Conservation (phyloP, 2,113 vertebrate species). For the Dinomys branickii region DNA sequence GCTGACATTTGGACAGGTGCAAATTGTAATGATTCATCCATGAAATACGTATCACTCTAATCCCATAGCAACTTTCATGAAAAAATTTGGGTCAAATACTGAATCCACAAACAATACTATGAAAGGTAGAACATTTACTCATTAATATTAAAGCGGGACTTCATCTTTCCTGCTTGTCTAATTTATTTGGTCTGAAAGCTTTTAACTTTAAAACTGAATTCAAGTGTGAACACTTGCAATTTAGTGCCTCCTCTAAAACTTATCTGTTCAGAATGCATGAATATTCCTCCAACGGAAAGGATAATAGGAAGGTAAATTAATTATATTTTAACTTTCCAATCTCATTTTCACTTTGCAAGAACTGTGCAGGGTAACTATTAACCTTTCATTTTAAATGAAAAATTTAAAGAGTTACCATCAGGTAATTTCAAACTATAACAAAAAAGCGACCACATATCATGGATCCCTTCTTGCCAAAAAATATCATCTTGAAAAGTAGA, state of each 20-base stretch:
- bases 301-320: slow-evolving; percentile 82
- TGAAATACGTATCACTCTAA: neutral
- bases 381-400: slow-evolving; percentile 83
- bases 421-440: slow-evolving; percentile 79
- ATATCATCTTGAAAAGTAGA: slow-evolving; percentile 59
- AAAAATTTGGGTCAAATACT: neutral
- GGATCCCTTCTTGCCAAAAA: slow-evolving; percentile 69
- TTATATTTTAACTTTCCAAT: slow-evolving; percentile 83
- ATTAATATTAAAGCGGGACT: slow-evolving; percentile 45
- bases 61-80: neutral
- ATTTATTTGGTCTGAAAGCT: slow-evolving; percentile 77
- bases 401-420: slow-evolving; percentile 79
- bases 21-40: neutral
- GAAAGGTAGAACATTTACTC: neutral
- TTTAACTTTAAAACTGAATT: slow-evolving; percentile 80
- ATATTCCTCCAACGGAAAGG: slow-evolving; percentile 72
- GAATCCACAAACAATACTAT: neutral
- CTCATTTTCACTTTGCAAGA: slow-evolving; percentile 81
- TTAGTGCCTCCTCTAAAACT: slow-evolving; percentile 79
- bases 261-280: slow-evolving; percentile 82
- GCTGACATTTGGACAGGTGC: neutral
- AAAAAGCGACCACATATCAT: slow-evolving; percentile 68
- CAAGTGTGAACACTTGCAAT: slow-evolving; percentile 79
- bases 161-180: slow-evolving; percentile 40
- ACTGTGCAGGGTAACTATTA: slow-evolving; percentile 78